Base-by-base conservation (phyloP, 2,888 invertebrate genomes). In the Cosmorhoe ocellata region DNA sequence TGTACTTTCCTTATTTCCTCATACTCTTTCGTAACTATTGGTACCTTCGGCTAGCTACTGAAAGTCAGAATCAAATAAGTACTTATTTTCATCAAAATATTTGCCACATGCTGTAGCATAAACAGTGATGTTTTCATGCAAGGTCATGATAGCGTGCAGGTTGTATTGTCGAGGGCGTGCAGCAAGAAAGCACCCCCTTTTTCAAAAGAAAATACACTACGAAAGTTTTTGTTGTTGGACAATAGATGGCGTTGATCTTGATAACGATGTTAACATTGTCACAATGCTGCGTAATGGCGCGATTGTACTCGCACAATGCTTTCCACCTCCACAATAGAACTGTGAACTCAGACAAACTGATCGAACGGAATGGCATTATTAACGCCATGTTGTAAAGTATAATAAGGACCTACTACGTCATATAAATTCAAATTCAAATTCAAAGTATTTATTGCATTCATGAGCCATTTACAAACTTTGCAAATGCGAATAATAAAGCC, bases 191-290 rank as follows among this genome's bases (percentile, higher is more conserved):
- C 7, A 24, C 70, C 75, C 71, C 62, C 69, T 67, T 70, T 72
- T 31, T 42, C 33, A 22, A 43, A 49, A 28, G 43, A 78, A 77
- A 76, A 74, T 46, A 51, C 65, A 74, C 81, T 77, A 84, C 83
- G 81, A 53, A 47, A 85, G 83, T 84, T 75, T 75, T 71, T 68
- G 64, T 61, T 63, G 61, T 67, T 75, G 83, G 84, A 88, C 89
- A 89, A 89, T 85, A 89, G 89, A 88, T 89, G 89, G 85, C 86
- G 87, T 80, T 83, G 87, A 89, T 89, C 86, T 78, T 81, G 88
- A 88, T 89, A 89, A 87, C 83, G 87, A 88, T 88, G 88, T 89
- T 88, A 88, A 87, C 87, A 86, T 84, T 81, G 87, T 87, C 84
- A 89, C 88, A 89, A 88, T 85, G 81, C 77, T 76, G 66, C 81